Evolutionary conservation across 2,797 vertebrate genomes (phyloP), one percentile per base, ranked within the genome.

Genomic region (Ctenosaura bakeri): DNA sequence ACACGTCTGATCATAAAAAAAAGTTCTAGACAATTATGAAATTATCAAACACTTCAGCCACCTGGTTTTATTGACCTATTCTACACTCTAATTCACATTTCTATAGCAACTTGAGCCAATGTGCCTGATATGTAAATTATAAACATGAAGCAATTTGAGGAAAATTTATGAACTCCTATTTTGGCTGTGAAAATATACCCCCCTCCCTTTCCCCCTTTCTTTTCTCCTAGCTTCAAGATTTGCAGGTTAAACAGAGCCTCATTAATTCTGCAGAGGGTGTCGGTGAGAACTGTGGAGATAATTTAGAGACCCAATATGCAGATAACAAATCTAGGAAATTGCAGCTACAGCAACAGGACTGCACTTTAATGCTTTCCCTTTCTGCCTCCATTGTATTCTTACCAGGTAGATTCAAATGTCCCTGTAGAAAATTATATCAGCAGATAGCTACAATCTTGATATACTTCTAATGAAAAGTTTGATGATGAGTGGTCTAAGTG

Each of bases 21-120:
- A 84, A 85, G 89, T 81, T 79, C 73, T 79, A 88, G 86, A n/a
- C 50, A 91, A 85, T 94, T 93, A 93, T 88, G 93, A 90, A 92
- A 95, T 93, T 92, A 94, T 88, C 52, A 88, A 88, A 88, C 92
- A 92, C 90, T 94, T 83, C 54, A 22, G 77, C 88, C 74, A 6
- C 59, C 46, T 1, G 24, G 92, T 89, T 74, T 56, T 80, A 1
- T 73, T 73, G 76, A 16, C 88, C 74, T 82, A 42, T 88, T 84
- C 83, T n/a, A 22, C 6, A 78, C 6, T 5, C 0, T 62, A 22
- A 80, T 88, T 73, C 86, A 90, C n/a, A 86, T 1, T 86, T 89
- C 83, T 87, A 86, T 59, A 52, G 32, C 52, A 62, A 74, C 78
- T 83, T 42, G 38, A 91, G 22, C 82, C 84, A 13, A 62, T 90